phyloP scores from a whole-genome alignment of 2,888 invertebrate genomes.

The Agonum fuliginosum region DNA sequence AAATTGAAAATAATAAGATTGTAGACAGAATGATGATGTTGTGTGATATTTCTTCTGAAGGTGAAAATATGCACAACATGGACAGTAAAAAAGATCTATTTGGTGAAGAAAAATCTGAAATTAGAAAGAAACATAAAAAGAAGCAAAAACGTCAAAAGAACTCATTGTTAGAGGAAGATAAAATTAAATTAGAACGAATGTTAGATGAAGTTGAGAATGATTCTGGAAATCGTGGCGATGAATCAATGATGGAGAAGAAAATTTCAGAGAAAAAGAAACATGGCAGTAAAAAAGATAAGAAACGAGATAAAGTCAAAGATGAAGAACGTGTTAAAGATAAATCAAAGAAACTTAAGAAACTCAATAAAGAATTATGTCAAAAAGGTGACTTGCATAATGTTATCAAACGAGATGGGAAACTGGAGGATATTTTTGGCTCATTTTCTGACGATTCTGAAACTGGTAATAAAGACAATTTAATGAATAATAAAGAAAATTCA shows the following conservation, averaged over 20 bases:
- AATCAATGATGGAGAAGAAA: constrained; percentile 69
- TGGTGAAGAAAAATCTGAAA: constrained; percentile 72
- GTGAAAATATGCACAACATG: constrained; percentile 71
- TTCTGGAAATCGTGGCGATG: constrained; percentile 61
- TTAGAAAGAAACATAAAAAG: constrained; percentile 88
- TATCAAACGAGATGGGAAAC: constrained; percentile 83
- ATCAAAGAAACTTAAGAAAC: constrained; percentile 77
- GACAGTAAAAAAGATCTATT: constrained; percentile 61
- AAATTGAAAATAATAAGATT: constrained; percentile 68
- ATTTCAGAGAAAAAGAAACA: constrained; percentile 70
- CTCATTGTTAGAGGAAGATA: constrained; percentile 77
- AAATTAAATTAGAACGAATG: constrained; percentile 71
- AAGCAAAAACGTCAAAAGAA: constrained; percentile 87
- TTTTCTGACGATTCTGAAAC: constrained; percentile 82
- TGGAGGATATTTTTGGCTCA: constrained; percentile 92
- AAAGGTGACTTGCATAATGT: constrained; percentile 70
- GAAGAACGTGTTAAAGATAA: constrained; percentile 76
- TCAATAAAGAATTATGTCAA: constrained; percentile 67
- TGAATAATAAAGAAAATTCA: constrained; percentile 66
- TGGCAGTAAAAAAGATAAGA: constrained; percentile 77
- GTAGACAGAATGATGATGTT: constrained; percentile 45
- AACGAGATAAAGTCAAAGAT: constrained; percentile 77
- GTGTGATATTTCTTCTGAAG: constrained; percentile 74
- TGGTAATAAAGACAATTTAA: constrained; percentile 66
- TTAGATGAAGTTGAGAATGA: constrained; percentile 64